Conservation (phyloP, 2,888 invertebrate genomes). For the Pseudolycoriella hygida region DNA sequence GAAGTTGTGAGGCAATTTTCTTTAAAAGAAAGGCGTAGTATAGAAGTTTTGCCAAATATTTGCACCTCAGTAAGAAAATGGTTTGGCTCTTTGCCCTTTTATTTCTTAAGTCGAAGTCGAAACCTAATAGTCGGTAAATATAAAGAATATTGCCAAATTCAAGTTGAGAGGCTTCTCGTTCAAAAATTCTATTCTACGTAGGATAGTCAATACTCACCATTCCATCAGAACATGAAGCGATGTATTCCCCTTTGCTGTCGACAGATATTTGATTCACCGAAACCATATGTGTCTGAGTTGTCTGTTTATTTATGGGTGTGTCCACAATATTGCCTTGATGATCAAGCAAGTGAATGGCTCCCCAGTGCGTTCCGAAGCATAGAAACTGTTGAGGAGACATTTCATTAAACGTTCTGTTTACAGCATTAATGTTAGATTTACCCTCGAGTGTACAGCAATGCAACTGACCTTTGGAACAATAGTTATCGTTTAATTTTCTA, state of each 20-base stretch:
- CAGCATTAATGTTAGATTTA: conserved; percentile 19
- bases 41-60: no score
- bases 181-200: no score
- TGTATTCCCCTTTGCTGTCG: conserved; percentile 82
- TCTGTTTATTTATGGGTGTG: conserved; percentile 33
- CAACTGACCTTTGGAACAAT: conserved; percentile 37
- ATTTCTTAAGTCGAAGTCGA: no score
- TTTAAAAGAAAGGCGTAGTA: no score
- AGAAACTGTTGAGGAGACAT: conserved; percentile 44
- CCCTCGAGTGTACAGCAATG: conserved; percentile 84
- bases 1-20: no score
- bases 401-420: not conserved
- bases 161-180: no score
- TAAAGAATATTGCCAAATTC: no score
- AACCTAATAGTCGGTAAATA: no score
- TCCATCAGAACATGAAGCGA: conserved; percentile 84
- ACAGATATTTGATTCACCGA: conserved; percentile 92
- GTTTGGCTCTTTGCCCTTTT: no score
- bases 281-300: conserved; percentile 58
- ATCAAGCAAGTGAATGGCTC: conserved; percentile 74
- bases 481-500: no score
- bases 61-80: no score
- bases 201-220: conserved; percentile 32
- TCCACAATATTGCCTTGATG: conserved; percentile 71
- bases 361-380: conserved; percentile 85